A percentile compares a stretch with the other conserved stretches of the same genome.
phyloP scores from a whole-genome alignment of 2,888 invertebrate species.

The Germaria angustata region DNA sequence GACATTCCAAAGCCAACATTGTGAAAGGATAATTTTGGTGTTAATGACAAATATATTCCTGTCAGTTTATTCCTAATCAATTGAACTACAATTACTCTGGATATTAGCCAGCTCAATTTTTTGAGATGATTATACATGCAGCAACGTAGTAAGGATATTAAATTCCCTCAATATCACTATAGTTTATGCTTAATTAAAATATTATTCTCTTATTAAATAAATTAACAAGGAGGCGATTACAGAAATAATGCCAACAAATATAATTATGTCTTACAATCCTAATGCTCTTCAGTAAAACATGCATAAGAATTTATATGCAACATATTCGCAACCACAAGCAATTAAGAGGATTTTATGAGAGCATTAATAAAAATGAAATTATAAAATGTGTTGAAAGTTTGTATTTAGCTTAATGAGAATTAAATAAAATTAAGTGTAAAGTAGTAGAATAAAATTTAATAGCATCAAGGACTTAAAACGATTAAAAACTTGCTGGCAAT shows the following conservation, averaged over 20 bases:
- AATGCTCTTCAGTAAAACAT: background rate
- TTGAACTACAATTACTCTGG: too few relatives aligned
- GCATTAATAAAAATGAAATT: constrained; percentile 14
- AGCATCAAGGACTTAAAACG: background rate
- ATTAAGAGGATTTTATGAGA: constrained; percentile 23
- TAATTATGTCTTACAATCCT: background rate
- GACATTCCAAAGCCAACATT: too few relatives aligned
- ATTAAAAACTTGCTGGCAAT: background rate
- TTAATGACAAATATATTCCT: too few relatives aligned
- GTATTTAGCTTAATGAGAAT: background rate
- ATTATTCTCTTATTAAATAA: constrained; percentile 11
- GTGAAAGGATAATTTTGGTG: too few relatives aligned
- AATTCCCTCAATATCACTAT: too few relatives aligned
- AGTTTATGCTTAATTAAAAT: too few relatives aligned
- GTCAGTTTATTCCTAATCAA: too few relatives aligned
- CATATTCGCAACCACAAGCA: constrained; percentile 8
- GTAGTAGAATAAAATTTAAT: background rate
- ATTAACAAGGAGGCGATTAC: constrained; percentile 3
- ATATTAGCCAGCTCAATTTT: too few relatives aligned
- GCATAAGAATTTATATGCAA: background rate
- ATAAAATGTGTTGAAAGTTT: background rate
- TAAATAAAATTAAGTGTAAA: background rate
- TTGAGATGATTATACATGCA: too few relatives aligned
- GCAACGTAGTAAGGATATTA: too few relatives aligned
- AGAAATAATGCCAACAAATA: background rate